These are phyloP conservation scores for Perca fluviatilis DNA, from an alignment of 2,113 vertebrate species.

Conservation along the genomic window DNA sequence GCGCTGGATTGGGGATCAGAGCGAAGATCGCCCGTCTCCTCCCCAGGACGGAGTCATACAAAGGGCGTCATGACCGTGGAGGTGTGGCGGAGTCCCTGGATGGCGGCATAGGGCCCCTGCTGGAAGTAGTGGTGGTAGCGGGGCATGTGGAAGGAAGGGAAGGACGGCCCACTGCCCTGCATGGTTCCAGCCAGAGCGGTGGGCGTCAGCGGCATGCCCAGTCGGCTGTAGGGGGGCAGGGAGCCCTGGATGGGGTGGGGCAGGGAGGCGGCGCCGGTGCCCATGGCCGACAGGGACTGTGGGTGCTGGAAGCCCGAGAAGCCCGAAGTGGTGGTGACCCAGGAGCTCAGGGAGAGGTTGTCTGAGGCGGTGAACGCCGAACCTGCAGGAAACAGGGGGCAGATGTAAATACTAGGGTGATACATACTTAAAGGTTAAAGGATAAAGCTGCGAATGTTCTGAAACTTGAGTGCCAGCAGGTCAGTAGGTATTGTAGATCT, in stretches of 20 bases:
- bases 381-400: conserved; percentile 78
- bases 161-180: conserved; percentile 94
- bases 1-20: conserved; percentile 9
- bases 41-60: conserved; percentile 88
- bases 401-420: not conserved
- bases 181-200: conserved; percentile 92
- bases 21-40: conserved; percentile 17
- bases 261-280: conserved; percentile 88
- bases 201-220: conserved; percentile 94
- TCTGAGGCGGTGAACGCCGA: conserved; percentile 97
- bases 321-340: conserved; percentile 93
- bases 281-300: conserved; percentile 92
- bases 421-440: not conserved
- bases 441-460: not conserved
- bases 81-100: conserved; percentile 98
- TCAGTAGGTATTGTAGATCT: not conserved
- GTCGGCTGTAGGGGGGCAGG: conserved; percentile 92
- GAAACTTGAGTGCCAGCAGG: not conserved
- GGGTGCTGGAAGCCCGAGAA: conserved; percentile 97
- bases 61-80: conserved; percentile 98
- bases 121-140: conserved; percentile 99
- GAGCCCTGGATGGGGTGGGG: conserved; percentile 97
- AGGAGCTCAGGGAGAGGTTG: conserved; percentile 96
- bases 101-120: conserved; percentile 98
- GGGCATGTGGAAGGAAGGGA: conserved; percentile 98